Conservation (phyloP, 2,113 vertebrate genomes). For the Elephantulus edwardii region DNA sequence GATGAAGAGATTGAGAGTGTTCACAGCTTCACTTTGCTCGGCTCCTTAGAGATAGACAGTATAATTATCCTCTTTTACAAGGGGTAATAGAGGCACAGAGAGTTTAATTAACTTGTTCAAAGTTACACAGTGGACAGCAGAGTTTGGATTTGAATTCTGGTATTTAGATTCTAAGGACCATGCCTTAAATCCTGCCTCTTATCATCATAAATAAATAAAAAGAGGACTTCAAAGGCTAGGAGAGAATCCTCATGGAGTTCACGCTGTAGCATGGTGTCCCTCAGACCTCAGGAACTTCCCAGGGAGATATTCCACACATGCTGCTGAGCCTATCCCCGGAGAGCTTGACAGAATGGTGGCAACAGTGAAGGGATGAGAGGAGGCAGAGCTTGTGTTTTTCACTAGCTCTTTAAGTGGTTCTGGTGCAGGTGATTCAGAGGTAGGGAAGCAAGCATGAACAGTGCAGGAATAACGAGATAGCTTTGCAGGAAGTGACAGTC, state of each 20-base stretch:
- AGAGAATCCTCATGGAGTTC: background rate
- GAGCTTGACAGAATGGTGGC: background rate
- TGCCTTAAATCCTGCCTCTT: background rate
- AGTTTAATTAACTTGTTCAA: background rate
- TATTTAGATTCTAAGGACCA: background rate
- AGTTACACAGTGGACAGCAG: background rate
- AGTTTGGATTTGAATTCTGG: background rate
- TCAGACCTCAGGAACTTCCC: background rate
- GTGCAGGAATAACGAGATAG: background rate
- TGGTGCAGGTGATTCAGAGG: background rate
- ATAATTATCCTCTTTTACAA: background rate
- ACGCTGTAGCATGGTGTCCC: background rate
- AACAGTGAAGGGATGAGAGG: background rate
- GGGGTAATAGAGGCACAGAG: background rate
- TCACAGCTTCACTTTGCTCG: too few relatives aligned
- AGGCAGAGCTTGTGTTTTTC: background rate
- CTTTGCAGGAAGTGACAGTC: background rate
- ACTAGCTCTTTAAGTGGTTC: background rate
- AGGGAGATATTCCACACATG: background rate
- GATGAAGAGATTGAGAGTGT: too few relatives aligned
- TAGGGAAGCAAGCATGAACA: background rate
- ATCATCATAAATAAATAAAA: background rate
- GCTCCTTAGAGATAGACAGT: background rate
- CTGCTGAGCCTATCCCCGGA: background rate
- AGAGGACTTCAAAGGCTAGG: background rate